A percentile compares a stretch with the other conserved stretches of the same genome.
These are phyloP conservation scores for Nesidiocoris tenuis DNA, from an alignment of 2,888 invertebrate species.

Conservation along the genomic window DNA sequence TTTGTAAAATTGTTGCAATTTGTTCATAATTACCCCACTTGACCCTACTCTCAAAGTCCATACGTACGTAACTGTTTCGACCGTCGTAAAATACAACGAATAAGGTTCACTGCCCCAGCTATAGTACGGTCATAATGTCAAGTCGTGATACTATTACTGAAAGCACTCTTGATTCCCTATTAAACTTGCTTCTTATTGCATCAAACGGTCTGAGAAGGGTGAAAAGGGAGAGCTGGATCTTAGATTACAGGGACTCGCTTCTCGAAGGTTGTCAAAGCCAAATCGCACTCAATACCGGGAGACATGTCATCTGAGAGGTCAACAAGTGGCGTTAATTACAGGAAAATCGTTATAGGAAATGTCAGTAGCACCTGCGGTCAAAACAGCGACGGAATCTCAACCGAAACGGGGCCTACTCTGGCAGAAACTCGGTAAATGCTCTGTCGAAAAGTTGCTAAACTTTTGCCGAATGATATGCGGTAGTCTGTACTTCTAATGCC, in stretches of 20 bases:
- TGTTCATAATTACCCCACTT: too few species aligned
- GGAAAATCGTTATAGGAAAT: not conserved
- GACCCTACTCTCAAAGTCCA: too few species aligned
- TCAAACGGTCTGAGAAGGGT: not conserved
- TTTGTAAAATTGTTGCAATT: too few species aligned
- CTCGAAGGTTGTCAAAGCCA: not conserved
- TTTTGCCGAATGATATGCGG: too few species aligned
- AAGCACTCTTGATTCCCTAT: not conserved
- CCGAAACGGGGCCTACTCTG: too few species aligned
- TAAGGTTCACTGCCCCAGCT: too few species aligned
- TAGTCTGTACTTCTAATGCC: too few species aligned
- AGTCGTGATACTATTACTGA: not conserved
- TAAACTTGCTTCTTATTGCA: not conserved
- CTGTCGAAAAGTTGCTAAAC: too few species aligned
- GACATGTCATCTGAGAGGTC: slow-evolving; percentile 13
- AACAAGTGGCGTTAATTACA: slow-evolving; percentile 34
- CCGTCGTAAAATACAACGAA: too few species aligned
- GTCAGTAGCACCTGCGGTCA: slow-evolving; percentile 18
- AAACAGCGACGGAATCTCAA: slow-evolving; percentile 8
- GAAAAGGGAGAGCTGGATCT: not conserved
- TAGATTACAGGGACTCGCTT: not conserved
- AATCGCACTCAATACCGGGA: not conserved
- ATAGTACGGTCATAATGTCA: not conserved
- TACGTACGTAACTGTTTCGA: too few species aligned
- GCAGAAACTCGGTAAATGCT: too few species aligned